Base-by-base conservation (phyloP, 2,797 vertebrate genomes). In the Sebastes hubbsi region DNA sequence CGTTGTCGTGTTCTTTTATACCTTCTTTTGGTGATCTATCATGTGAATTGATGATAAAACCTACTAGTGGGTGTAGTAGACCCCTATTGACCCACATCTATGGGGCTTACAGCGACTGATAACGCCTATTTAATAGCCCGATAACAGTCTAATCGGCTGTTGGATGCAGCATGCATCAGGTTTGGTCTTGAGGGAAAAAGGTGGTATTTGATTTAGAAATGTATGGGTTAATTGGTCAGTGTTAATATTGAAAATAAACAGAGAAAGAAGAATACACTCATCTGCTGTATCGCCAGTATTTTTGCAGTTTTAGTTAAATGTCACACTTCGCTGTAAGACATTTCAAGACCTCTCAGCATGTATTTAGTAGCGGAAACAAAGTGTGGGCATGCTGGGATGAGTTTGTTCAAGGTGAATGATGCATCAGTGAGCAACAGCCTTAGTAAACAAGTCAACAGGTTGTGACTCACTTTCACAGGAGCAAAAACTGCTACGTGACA, bases 401-500 rank as follows among this genome's bases (percentile, higher is more conserved):
- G 74, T 12, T 42, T 42, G 36, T 24, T 75, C 80, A 55, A 84
- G 61, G 66, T 79, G 78, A 85, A 49, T 73, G 70, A 86, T 46
- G 67, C 79, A 74, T 80, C 65, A 38, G 25, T 64, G 60, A 77
- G 60, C 52, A 27, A 61, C 84, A 55, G 18, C 46, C 69, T 55
- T 13, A 49, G 52, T 58, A 71, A 89, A 88, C 62, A 76, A 75
- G 72, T 73, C 72, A 85, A 59, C 72, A 78, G 72, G 67, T 82
- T 73, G 63, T 83, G 84, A 84, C 60, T 83, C 81, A 81, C 65
- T 70, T 80, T 78, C 70, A 81, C 14, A 13, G n/a, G 14, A 72
- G 46, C 14, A 22, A 59, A 61, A 60, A 22, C 56, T 63, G 69
- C 10, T 56, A 24, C 18, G 11, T 72, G 65, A 75, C 60, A 71